phyloP scores from a whole-genome alignment of 2,888 invertebrate genomes.

The Epistrophe grossulariae region DNA sequence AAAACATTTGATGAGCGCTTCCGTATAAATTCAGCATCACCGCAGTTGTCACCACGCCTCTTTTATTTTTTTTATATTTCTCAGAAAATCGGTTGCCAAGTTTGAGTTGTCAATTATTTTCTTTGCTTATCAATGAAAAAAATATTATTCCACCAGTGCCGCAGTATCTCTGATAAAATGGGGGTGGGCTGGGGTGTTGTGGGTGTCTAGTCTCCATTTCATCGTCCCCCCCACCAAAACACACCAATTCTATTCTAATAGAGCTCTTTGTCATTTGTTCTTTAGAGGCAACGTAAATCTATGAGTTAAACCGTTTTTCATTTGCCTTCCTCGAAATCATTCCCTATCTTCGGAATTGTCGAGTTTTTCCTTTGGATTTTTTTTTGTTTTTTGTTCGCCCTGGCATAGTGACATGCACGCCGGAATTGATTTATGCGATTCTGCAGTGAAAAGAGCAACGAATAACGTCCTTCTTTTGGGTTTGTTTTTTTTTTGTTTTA shows the following conservation, averaged over 20 bases:
- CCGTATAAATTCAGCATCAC: slow-evolving; percentile 17
- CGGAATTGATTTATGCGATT: slow-evolving; percentile 74
- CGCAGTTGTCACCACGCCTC: slow-evolving; percentile 44
- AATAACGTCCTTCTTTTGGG: slow-evolving; percentile 50
- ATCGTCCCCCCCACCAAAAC: neutral
- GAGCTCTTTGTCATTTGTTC: slow-evolving; percentile 62
- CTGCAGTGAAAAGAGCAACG: slow-evolving; percentile 55
- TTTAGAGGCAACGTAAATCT: slow-evolving; percentile 58
- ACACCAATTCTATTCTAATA: slow-evolving; percentile 1
- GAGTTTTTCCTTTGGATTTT: slow-evolving; percentile 24
- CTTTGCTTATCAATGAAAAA: slow-evolving; percentile 50
- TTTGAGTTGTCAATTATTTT: slow-evolving; percentile 59
- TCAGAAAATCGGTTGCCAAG: slow-evolving; percentile 51
- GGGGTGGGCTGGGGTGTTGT: too few relatives aligned
- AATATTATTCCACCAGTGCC: slow-evolving; percentile 31
- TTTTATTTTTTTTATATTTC: slow-evolving; percentile 1
- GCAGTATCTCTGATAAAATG: neutral
- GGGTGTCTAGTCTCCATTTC: slow-evolving; percentile 29
- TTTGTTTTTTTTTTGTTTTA: neutral
- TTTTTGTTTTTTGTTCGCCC: slow-evolving; percentile 15
- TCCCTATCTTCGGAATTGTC: slow-evolving; percentile 34
- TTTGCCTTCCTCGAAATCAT: slow-evolving; percentile 25
- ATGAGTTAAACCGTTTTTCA: slow-evolving; percentile 60
- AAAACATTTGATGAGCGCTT: slow-evolving; percentile 27
- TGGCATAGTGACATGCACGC: slow-evolving; percentile 71